Base-by-base conservation (phyloP, 2,888 invertebrate genomes). In the Leistus spinibarbis region DNA sequence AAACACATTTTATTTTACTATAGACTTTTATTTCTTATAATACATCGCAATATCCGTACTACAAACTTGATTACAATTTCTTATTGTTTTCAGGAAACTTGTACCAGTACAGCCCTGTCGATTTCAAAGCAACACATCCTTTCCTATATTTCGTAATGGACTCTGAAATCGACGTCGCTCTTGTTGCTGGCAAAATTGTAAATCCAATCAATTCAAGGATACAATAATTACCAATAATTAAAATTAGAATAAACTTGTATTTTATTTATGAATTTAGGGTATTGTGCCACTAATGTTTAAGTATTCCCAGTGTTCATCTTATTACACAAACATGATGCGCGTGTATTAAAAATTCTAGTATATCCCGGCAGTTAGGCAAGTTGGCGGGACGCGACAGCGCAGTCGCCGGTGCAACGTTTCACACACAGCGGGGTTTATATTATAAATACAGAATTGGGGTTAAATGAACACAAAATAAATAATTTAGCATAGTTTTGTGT, bases 91-190 rank as follows among this genome's bases (percentile, higher is more conserved):
- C 83, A 88, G 88, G 86, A 80, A 85, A 85, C 77, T 80, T 83
- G 60, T 81, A 81, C 82, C 84, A 80, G 66, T 87, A 84, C 69
- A 84, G 85, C 75, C 91, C 92, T 10, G 90, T 93, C 69, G 88
- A 91, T 78, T 94, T 95, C 83, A 90, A 91, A 67, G 94, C 92
- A 13, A 93, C 93, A 77, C 94, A 92, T 85, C 95, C 95, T 68
- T 95, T 95, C 85, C 86, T 94, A 73, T 95, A 93, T 86, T 95
- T 95, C 84, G 94, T 95, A 79, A 90, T 95, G 87, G 95, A 95
- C 84, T 89, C 92, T 67, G 92, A 91, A 82, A 91, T 95, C 67
- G 91, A 94, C 82, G 92, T 94, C 10, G 89, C 93, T 57, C 88
- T 95, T 65, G 93, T 95, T 89, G 91, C 93, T 24, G 95, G 95